phyloP scores from a whole-genome alignment of 1,140 invertebrate genomes.

The Piezodorus guildinii region DNA sequence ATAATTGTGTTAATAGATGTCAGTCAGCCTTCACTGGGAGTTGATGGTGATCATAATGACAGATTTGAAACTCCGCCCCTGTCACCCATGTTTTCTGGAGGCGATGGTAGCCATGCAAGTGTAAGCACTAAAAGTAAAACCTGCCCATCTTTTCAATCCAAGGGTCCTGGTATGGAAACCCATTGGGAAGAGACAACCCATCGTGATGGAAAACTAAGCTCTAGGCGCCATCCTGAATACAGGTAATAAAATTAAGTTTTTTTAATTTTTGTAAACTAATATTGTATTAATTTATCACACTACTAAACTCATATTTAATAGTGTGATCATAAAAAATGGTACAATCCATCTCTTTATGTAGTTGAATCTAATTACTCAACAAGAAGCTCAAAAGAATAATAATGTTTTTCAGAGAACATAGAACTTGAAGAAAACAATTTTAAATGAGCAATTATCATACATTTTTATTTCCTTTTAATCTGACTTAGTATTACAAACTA shows the following conservation, averaged over 20 bases:
- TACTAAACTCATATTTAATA: too few species aligned
- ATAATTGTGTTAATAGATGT: slow-evolving; percentile 41
- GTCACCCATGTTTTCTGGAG: slow-evolving; percentile 39
- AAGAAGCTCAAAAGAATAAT: neutral
- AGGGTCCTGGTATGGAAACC: slow-evolving; percentile 46
- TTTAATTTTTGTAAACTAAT: too few species aligned
- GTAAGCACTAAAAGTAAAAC: slow-evolving; percentile 32
- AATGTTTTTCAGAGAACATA: neutral
- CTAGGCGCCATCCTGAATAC: slow-evolving; percentile 20
- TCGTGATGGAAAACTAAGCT: slow-evolving; percentile 33
- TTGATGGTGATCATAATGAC: slow-evolving; percentile 43
- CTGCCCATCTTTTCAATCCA: slow-evolving; percentile 35
- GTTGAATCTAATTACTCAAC: too few species aligned
- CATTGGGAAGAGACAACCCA: slow-evolving; percentile 49
- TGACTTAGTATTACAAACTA: too few species aligned
- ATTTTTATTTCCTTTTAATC: too few species aligned
- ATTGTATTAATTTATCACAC: too few species aligned
- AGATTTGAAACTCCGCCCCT: slow-evolving; percentile 38
- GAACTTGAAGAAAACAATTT: too few species aligned
- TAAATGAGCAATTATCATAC: too few species aligned
- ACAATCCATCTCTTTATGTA: too few species aligned
- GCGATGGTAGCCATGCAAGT: slow-evolving; percentile 30
- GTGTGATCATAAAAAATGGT: too few species aligned
- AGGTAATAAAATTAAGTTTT: neutral
- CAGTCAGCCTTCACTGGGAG: slow-evolving; percentile 59